phyloP scores from a whole-genome alignment of 92 coral and sea anemone genomes.

The Ricordea florida region DNA sequence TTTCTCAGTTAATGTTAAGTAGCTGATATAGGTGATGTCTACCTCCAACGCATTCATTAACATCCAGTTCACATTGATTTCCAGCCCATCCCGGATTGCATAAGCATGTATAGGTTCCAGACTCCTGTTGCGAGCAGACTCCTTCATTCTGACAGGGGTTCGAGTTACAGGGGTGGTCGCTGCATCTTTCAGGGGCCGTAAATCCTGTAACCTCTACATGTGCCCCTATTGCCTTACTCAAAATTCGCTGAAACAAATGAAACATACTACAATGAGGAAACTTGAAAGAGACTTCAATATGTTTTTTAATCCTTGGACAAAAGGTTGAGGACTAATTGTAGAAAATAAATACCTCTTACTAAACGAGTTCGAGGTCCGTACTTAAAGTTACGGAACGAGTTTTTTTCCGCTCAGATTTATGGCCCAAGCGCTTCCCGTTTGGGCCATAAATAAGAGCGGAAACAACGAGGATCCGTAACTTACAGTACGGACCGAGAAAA shows the following conservation, averaged over 20 bases:
- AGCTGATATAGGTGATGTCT: no score
- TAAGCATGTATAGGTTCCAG: slow-evolving; percentile 55
- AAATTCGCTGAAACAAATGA: slow-evolving; percentile 38
- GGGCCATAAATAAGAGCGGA: no score
- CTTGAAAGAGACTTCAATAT: neutral
- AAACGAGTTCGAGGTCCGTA: no score
- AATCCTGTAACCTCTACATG: slow-evolving; percentile 47
- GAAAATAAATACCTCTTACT: no score
- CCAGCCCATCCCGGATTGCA: slow-evolving; percentile 95
- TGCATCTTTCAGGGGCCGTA: slow-evolving; percentile 68
- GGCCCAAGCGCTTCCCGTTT: no score
- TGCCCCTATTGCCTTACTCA: slow-evolving; percentile 54
- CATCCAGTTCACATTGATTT: slow-evolving; percentile 70
- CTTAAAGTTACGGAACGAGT: no score
- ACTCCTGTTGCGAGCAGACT: slow-evolving; percentile 50
- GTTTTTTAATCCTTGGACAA: no score
- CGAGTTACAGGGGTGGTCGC: slow-evolving; percentile 74
- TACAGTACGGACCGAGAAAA: no score
- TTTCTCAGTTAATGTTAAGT: no score
- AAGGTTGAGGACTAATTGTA: no score
- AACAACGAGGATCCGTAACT: no score
- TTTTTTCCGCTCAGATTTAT: no score
- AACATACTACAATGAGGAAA: neutral
- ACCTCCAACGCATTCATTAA: slow-evolving; percentile 86
- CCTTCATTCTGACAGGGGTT: slow-evolving; percentile 83